Evolutionary conservation across 2,113 vertebrate genomes (phyloP).

Genomic region (Mobula birostris): DNA sequence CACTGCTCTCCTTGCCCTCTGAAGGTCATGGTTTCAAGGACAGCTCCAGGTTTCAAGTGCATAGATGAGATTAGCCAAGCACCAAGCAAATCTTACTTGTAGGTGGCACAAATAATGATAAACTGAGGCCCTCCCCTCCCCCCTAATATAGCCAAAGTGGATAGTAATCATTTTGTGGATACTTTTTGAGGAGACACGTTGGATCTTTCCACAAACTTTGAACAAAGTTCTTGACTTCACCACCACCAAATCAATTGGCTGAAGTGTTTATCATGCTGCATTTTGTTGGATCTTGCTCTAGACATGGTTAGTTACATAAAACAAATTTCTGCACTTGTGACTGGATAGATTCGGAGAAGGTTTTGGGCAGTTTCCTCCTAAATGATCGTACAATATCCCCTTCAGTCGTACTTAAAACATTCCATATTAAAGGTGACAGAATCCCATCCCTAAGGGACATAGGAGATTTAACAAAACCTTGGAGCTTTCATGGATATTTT

Average conservation of each 20-base stretch:
- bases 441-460: not conserved
- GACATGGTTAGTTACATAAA: not conserved
- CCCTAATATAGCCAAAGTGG: not conserved
- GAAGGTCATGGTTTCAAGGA: not conserved
- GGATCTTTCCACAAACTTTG: too few relatives aligned
- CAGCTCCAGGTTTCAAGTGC: not conserved
- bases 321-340: not conserved
- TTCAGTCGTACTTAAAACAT: not conserved
- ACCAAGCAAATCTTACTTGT: not conserved
- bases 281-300: too few relatives aligned
- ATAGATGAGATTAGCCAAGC: not conserved
- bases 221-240: too few relatives aligned
- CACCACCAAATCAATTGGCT: too few relatives aligned
- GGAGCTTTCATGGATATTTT: not conserved
- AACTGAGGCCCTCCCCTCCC: not conserved
- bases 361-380: not conserved
- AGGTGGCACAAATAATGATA: not conserved
- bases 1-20: not conserved
- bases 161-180: not conserved
- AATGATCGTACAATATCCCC: not conserved
- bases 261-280: too few relatives aligned
- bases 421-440: not conserved
- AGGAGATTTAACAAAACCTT: not conserved
- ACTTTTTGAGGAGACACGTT: not conserved
- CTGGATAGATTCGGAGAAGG: not conserved